A percentile compares a stretch with the other conserved stretches of the same genome.
Evolutionary conservation across 1,140 invertebrate species (phyloP).

Genomic region (Sycobia sp.): DNA sequence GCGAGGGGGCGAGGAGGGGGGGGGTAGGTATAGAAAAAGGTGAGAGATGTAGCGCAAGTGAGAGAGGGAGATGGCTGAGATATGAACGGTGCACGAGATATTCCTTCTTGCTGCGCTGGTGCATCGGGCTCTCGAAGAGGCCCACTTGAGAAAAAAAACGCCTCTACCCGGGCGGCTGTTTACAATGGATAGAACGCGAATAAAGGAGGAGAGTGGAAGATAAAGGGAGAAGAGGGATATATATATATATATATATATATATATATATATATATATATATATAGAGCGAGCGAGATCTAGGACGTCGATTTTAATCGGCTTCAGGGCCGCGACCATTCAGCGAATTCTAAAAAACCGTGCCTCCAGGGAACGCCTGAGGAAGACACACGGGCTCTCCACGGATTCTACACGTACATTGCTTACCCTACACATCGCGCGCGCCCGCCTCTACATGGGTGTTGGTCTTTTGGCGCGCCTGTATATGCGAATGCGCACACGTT

Average conservation of each 20-base stretch:
- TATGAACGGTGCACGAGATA: conserved; percentile 43
- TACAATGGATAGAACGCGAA: conserved; percentile 46
- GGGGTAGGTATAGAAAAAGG: not conserved
- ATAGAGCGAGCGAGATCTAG: no score
- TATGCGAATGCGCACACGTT: no score
- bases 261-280: no score
- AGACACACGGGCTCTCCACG: no score
- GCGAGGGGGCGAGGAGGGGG: not conserved
- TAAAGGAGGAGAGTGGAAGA: conserved; percentile 42
- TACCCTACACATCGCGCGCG: no score
- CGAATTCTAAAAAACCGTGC: conserved; percentile 41
- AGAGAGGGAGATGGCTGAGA: conserved; percentile 52
- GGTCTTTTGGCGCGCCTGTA: no score
- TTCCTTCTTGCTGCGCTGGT: conserved; percentile 31
- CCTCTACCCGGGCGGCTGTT: conserved; percentile 48
- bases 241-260: no score
- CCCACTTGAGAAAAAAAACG: conserved; percentile 38
- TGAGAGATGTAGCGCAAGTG: not conserved
- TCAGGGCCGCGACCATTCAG: conserved; percentile 47
- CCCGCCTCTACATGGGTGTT: no score
- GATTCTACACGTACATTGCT: no score
- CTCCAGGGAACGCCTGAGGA: no score
- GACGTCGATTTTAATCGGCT: conserved; percentile 59
- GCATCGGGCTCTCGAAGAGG: conserved; percentile 4
- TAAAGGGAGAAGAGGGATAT: no score